Percentiles rank a stretch among this genome's conserved stretches.
phyloP scores from a whole-genome alignment of 2,797 vertebrate species.

The Notolepis coatsorum region DNA sequence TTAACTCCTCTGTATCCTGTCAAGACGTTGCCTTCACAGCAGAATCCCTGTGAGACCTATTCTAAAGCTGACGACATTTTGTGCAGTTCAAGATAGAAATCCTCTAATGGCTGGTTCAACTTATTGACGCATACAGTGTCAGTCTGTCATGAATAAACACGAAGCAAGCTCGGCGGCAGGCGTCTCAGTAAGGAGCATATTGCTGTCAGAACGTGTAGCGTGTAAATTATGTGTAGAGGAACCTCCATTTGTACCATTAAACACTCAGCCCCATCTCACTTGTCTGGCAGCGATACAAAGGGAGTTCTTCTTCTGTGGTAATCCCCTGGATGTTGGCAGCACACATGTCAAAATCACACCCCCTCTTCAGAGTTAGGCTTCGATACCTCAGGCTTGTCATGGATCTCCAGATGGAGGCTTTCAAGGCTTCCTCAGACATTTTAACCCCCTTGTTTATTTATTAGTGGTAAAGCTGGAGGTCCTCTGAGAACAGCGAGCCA shows the following conservation, averaged over 20 bases:
- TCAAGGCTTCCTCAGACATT: constrained; percentile 58
- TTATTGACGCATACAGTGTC: not conserved
- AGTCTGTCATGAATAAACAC: constrained; percentile 17
- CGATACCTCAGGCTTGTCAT: constrained; percentile 75
- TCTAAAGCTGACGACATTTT: no score
- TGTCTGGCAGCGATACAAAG: constrained; percentile 43
- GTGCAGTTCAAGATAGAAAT: no score
- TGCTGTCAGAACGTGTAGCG: constrained; percentile 41
- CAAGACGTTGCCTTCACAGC: no score
- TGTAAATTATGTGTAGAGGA: constrained; percentile 51
- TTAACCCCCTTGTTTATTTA: constrained; percentile 75
- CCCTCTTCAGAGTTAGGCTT: constrained; percentile 62
- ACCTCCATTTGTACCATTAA: constrained; percentile 27
- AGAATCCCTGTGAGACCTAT: no score
- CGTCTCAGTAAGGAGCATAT: constrained; percentile 35
- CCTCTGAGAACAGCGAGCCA: constrained; percentile 79
- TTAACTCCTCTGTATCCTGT: no score
- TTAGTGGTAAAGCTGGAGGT: constrained; percentile 70
- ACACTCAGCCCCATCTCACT: constrained; percentile 32
- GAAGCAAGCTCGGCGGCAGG: constrained; percentile 26
- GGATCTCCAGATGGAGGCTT: constrained; percentile 80
- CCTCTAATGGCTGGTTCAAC: constrained; percentile 6
- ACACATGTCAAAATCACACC: constrained; percentile 66
- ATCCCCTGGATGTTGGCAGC: constrained; percentile 62
- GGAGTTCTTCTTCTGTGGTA: constrained; percentile 36